Evolutionary conservation across 2,797 vertebrate species (phyloP), one percentile per base, ranked within the genome.

Genomic region (Trematomus bernacchii): DNA sequence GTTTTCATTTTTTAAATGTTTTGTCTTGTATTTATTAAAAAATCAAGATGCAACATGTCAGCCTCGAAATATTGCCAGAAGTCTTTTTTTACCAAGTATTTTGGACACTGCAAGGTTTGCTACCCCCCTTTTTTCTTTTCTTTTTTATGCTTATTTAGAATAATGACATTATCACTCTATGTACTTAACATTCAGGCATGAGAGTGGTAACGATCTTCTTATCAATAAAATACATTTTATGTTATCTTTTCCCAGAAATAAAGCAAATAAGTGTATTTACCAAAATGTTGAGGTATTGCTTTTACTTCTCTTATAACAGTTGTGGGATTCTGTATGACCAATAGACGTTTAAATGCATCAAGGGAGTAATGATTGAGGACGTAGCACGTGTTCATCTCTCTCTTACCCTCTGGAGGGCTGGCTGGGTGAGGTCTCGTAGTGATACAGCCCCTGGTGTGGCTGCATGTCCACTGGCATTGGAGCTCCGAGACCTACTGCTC

Each of bases 401-500:
- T 84, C 92, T 90, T 90, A 96, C 95, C 95, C 93, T 93, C 94
- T 93, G 87, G 93, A 89, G 57, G 94, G 94, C 77, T 95, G 95
- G 89, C 79, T 89, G 87, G 93, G 70, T 65, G 92, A 85, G 64
- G 90, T 92, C 87, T 95, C 94, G 64, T 95, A 95, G 89, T 94
- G 95, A 88, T 94, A 95, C 91, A 95, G 93, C 92, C 94, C 94
- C 91, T 96, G 94, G 82, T 95, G 95, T 87, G 94, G 94, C 93
- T 95, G 95, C 94, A 95, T 95, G 92, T 95, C 94, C 92, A 94
- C 94, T 91, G 94, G 94, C 95, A 96, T 96, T 73, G 94, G 92
- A 90, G 91, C 93, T 92, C 85, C 65, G 65, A 82, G 87, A 77
- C 87, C 90, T 69, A 60, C 87, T 85, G 83, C 90, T 89, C 90